phyloP scores from a whole-genome alignment of 2,113 vertebrate species.

The Dasyprocta punctata region DNA sequence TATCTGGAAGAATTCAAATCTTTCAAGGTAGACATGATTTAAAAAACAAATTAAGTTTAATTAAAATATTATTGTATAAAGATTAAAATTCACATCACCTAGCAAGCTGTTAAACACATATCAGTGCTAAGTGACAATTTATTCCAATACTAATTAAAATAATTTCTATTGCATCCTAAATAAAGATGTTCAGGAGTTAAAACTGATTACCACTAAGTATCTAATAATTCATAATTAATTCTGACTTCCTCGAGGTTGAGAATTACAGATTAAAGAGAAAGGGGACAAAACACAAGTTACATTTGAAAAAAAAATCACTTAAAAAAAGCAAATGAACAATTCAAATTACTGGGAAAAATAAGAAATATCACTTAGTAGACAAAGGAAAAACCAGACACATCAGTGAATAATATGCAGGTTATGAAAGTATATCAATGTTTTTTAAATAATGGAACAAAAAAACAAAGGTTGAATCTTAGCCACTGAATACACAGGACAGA shows the following conservation, averaged over 20 bases:
- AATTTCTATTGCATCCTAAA: background rate
- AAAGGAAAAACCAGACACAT: background rate
- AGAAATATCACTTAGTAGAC: background rate
- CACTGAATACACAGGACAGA: background rate
- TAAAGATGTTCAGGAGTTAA: background rate
- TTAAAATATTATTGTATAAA: slow-evolving; percentile 7
- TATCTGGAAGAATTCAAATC: background rate
- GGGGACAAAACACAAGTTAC: background rate
- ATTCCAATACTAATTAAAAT: background rate
- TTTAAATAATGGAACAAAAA: background rate
- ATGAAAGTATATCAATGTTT: background rate
- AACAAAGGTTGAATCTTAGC: background rate
- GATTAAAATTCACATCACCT: background rate
- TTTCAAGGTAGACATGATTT: background rate
- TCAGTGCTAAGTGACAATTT: background rate
- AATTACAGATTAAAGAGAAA: slow-evolving; percentile 13
- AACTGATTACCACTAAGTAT: background rate
- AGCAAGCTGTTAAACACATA: background rate
- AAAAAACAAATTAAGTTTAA: background rate
- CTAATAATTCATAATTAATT: background rate
- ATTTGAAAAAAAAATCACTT: background rate
- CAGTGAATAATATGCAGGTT: background rate
- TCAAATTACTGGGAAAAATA: background rate
- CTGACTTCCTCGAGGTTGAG: background rate
- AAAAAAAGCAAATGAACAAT: background rate